Percentiles rank a stretch among this genome's conserved stretches.
Evolutionary conservation across 2,113 vertebrate genomes (phyloP).

Genomic region (Odobenus rosmarus): DNA sequence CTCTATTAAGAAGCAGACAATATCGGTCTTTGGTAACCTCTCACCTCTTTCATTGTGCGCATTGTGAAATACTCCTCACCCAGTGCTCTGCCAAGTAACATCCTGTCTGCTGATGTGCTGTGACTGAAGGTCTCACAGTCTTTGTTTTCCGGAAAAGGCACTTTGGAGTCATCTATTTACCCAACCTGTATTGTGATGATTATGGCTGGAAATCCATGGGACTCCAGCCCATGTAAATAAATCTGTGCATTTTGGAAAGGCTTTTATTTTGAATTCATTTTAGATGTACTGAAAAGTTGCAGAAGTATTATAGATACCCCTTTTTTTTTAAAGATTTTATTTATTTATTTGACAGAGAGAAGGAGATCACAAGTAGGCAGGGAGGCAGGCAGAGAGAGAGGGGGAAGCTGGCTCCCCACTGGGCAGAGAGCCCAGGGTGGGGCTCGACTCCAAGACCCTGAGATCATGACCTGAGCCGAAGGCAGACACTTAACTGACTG

Average conservation of each 20-base stretch:
- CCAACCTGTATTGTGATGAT: neutral
- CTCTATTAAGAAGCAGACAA: neutral
- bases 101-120: neutral
- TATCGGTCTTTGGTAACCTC: conserved; percentile 12
- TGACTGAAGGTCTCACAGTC: neutral
- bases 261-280: neutral
- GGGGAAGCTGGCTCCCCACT: too few relatives aligned
- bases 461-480: too few relatives aligned
- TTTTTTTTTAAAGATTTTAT: too few relatives aligned
- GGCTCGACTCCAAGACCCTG: too few relatives aligned
- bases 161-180: neutral
- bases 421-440: too few relatives aligned
- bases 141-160: neutral
- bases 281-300: neutral
- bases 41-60: neutral
- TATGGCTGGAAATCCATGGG: neutral
- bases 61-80: neutral
- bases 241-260: neutral
- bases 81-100: neutral
- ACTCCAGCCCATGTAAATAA: neutral
- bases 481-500: too few relatives aligned
- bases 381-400: too few relatives aligned
- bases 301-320: neutral
- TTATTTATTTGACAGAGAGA: too few relatives aligned
- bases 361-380: too few relatives aligned